Base-by-base conservation (phyloP, 2,113 vertebrate species). In the Grus americana region DNA sequence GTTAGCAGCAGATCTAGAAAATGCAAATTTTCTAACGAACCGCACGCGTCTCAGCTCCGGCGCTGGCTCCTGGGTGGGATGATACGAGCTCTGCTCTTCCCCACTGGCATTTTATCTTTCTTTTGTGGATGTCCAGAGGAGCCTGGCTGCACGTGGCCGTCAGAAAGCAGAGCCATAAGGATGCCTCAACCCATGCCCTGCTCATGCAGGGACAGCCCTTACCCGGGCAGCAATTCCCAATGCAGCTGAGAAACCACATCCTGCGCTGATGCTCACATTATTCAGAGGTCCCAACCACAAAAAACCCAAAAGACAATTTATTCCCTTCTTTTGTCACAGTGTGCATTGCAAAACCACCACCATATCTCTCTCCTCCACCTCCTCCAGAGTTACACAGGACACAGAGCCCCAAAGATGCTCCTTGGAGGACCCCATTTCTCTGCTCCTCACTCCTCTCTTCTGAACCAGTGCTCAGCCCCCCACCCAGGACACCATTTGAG, bases 31-130 rank as follows among this genome's bases (percentile, higher is more conserved):
- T 7, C 70, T 55, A 82, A 82, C 0, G 2, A 76, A 70, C 62
- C 2, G 0, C 17, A 11, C 0, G 1, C 2, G 1, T 40, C 24
- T 46, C 63, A 0, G 3, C 50, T 26, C 42, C 2, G 0, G 30
- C 4, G 2, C 27, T 71, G 36, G 32, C 15, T 75, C 10, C 62
- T 57, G 32, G 29, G 9, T n/a, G 40, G 50, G 50, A 58, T 47
- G 49, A 67, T 72, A 42, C 12, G 42, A 72, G 52, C 30, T 38
- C 44, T 84, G n/a, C 9, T 73, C 22, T 67, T 44, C 47, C 15
- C 54, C 54, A n/a, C 6, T 23, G 46, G 36, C 1, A 2, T 44
- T 73, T 61, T 34, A 34, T 22, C 36, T 36, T 72, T 71, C 47
- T 34, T 46, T 42, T 5, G 42, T 6, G 70, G 70, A 24, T 50